These are phyloP conservation scores for Diadema setosum DNA, from an alignment of 35 echinoderm and acorn worm genomes.

Conservation along the genomic window DNA sequence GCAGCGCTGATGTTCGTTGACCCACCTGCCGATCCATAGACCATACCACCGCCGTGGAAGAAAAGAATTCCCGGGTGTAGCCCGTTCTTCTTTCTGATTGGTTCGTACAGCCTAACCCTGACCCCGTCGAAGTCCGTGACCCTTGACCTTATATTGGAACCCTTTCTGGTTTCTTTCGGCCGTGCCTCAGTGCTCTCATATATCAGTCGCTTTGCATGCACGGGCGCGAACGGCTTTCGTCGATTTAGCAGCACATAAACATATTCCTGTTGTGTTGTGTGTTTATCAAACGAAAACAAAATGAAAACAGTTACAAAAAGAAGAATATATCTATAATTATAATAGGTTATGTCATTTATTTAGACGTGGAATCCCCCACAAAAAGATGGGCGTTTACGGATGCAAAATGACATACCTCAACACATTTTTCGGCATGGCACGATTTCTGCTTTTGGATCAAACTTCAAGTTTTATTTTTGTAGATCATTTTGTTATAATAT, in stretches of 20 bases:
- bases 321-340: not conserved
- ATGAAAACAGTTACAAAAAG: not conserved
- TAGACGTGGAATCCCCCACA: not conserved
- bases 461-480: too few relatives aligned
- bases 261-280: not conserved
- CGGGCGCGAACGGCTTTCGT: not conserved
- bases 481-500: too few relatives aligned
- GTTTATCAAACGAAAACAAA: not conserved
- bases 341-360: not conserved
- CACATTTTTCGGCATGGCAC: too few relatives aligned
- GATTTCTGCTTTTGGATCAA: too few relatives aligned
- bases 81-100: constrained; percentile 4
- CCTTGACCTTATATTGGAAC: constrained; percentile 58
- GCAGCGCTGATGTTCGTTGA: too few relatives aligned
- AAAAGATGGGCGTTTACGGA: not conserved
- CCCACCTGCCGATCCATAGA: not conserved
- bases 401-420: too few relatives aligned
- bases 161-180: not conserved
- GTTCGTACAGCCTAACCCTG: constrained; percentile 75
- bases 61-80: not conserved
- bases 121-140: constrained; percentile 72
- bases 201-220: not conserved
- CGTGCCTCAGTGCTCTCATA: not conserved
- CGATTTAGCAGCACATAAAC: not conserved
- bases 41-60: constrained; percentile 4